Conservation (phyloP, 2,113 vertebrate species). For the Lipotes vexillifer region DNA sequence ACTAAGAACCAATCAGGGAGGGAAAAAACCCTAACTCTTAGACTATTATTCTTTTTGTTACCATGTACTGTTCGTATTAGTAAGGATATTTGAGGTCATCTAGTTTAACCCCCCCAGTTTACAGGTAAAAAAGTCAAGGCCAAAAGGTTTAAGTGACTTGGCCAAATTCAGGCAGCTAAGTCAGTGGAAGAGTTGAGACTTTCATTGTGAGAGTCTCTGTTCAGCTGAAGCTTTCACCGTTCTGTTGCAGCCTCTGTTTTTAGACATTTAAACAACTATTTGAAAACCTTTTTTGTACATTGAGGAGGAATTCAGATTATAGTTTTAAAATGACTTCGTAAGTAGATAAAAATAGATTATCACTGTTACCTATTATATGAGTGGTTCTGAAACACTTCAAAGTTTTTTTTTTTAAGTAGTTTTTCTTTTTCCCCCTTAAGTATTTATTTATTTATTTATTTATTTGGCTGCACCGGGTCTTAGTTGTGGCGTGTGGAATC, state of each 20-base stretch:
- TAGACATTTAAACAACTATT: neutral
- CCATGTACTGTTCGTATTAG: neutral
- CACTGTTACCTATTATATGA: neutral
- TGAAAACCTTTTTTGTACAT: neutral
- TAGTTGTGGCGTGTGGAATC: too few relatives aligned
- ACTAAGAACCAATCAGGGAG: neutral
- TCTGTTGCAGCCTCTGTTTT: neutral
- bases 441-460: too few relatives aligned
- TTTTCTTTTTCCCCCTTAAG: too few relatives aligned
- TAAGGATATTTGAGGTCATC: neutral
- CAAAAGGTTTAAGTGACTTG: neutral
- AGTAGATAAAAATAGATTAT: neutral
- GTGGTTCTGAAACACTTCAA: slow-evolving; percentile 7
- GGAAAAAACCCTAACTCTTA: neutral
- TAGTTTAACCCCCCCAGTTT: neutral
- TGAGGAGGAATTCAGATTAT: neutral
- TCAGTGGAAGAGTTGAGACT: neutral
- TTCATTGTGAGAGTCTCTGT: neutral
- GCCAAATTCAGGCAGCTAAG: neutral
- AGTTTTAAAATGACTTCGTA: neutral
- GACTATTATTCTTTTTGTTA: neutral
- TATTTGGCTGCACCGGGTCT: too few relatives aligned
- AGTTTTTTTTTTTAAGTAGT: neutral
- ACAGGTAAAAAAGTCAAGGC: neutral
- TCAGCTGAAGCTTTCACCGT: neutral